A percentile compares a stretch with the other conserved stretches of the same genome.
phyloP scores from a whole-genome alignment of 92 coral and sea anemone species.

The Montipora capitata region DNA sequence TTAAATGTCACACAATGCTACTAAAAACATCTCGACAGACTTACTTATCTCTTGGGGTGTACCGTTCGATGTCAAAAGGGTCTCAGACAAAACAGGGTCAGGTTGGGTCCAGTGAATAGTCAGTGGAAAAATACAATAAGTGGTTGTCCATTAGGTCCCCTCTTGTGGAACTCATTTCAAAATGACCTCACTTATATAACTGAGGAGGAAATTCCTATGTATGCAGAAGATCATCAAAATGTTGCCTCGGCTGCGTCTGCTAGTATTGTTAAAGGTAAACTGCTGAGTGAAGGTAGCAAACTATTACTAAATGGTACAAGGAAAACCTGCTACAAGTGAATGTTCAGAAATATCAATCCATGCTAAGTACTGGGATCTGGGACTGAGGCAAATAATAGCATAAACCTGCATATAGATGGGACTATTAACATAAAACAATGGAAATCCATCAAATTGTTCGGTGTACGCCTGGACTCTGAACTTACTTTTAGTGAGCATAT shows the following conservation, averaged over 20 bases:
- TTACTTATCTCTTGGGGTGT: no score
- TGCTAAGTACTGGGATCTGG: constrained; percentile 7
- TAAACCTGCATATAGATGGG: constrained; percentile 19
- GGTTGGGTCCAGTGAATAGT: no score
- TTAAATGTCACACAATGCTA: no score
- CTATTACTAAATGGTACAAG: no score
- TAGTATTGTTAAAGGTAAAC: constrained; percentile 16
- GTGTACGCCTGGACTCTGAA: constrained; percentile 18
- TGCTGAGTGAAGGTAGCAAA: constrained; percentile 20
- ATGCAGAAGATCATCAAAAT: constrained; percentile 27
- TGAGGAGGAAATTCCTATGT: constrained; percentile 29
- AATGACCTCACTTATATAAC: constrained; percentile 9
- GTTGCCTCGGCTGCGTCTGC: constrained; percentile 25
- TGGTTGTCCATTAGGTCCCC: constrained; percentile 21
- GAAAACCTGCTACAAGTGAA: not conserved
- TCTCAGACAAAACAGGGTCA: not conserved
- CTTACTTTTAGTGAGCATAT: constrained; percentile 9
- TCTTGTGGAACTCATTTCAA: constrained; percentile 24
- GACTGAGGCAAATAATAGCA: not conserved
- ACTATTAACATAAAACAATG: constrained; percentile 4
- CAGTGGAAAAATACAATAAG: not conserved
- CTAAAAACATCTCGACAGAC: no score
- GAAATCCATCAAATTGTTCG: constrained; percentile 2
- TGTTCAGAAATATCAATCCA: constrained; percentile 28
- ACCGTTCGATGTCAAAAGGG: not conserved